Conservation (phyloP, 1,140 invertebrate genomes). For the Drosophila lini region DNA sequence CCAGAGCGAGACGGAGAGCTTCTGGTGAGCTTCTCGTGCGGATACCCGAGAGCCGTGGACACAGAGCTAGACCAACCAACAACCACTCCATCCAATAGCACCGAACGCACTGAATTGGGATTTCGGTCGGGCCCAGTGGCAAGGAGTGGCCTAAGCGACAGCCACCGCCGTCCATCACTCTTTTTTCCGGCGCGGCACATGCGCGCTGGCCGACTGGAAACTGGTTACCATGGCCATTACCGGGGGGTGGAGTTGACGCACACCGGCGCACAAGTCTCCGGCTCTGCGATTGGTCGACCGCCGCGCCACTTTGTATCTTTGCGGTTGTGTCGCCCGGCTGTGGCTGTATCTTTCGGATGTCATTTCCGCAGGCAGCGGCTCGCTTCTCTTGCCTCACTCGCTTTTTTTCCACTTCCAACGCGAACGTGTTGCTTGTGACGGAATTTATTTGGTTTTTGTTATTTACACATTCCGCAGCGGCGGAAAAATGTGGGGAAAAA, state of each 20-base stretch:
- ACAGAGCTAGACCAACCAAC: constrained; percentile 44
- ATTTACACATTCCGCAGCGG: constrained; percentile 75
- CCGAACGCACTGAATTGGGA: constrained; percentile 72
- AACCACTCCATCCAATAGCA: constrained; percentile 83
- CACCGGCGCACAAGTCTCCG: constrained; percentile 61
- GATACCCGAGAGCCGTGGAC: constrained; percentile 50
- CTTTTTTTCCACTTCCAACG: constrained; percentile 54
- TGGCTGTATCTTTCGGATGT: constrained; percentile 47
- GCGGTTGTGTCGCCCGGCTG: constrained; percentile 46
- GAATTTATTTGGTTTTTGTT: constrained; percentile 82
- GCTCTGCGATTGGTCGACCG: constrained; percentile 52
- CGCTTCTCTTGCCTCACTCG: constrained; percentile 36
- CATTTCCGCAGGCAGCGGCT: constrained; percentile 53
- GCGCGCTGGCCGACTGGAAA: constrained; percentile 51
- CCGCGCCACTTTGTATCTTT: constrained; percentile 33
- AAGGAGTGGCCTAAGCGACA: constrained; percentile 69
- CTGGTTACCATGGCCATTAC: constrained; percentile 42
- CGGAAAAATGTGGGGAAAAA: constrained; percentile 37
- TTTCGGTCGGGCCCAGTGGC: constrained; percentile 31
- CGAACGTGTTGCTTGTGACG: constrained; percentile 78
- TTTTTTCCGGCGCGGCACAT: constrained; percentile 47
- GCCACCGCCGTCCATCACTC: constrained; percentile 56
- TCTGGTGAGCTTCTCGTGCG: constrained; percentile 65
- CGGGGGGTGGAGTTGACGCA: constrained; percentile 64
- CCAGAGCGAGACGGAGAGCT: constrained; percentile 38